Conservation (phyloP, 2,888 invertebrate genomes). For the Microplitis manilae region DNA sequence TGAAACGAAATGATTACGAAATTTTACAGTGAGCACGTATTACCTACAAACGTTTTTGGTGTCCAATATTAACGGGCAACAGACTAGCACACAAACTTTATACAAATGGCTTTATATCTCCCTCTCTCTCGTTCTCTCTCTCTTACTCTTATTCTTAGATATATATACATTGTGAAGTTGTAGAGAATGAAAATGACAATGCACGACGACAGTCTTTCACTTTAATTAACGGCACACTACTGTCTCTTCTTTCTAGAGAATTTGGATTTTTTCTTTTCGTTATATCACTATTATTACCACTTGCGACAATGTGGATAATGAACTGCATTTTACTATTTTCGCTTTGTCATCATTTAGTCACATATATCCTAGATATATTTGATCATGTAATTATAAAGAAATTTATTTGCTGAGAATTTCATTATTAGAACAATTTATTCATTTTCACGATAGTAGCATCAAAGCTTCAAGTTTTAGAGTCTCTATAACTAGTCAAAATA, state of each 20-base stretch:
- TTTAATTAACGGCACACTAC: constrained; percentile 59
- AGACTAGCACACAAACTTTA: constrained; percentile 18
- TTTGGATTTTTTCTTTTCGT: neutral
- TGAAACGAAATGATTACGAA: constrained; percentile 45
- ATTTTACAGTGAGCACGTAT: constrained; percentile 44
- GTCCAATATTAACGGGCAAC: constrained; percentile 22
- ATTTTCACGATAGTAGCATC: too few species aligned
- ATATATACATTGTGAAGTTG: too few species aligned
- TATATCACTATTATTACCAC: neutral
- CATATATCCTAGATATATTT: neutral
- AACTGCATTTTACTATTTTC: neutral
- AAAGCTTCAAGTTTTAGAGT: too few species aligned
- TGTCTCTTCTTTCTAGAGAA: neutral
- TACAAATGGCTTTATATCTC: too few species aligned
- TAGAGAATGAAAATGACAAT: constrained; percentile 43
- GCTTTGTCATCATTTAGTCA: neutral
- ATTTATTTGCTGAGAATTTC: too few species aligned
- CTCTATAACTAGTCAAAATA: too few species aligned
- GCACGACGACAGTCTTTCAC: constrained; percentile 54
- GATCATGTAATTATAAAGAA: neutral
- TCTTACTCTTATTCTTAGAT: too few species aligned
- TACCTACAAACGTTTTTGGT: constrained; percentile 13
- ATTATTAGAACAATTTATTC: too few species aligned
- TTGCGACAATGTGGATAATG: neutral
- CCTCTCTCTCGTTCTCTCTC: too few species aligned